A percentile compares a stretch with the other conserved stretches of the same genome.
phyloP scores from a whole-genome alignment of 2,888 invertebrate genomes.

The Sinodicranocentrus sp. region DNA sequence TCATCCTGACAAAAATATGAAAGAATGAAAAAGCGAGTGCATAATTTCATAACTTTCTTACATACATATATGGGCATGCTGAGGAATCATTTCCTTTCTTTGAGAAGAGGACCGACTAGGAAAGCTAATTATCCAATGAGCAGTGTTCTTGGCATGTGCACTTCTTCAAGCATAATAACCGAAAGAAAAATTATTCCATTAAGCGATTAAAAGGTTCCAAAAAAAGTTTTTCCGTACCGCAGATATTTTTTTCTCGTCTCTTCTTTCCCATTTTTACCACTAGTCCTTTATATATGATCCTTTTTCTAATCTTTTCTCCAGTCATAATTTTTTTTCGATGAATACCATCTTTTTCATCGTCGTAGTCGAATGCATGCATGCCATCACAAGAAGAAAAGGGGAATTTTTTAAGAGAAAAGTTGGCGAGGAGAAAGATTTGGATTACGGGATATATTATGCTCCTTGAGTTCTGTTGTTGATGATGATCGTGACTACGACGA shows the following conservation, averaged over 20 bases:
- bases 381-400: not conserved
- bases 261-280: slow-evolving; percentile 5
- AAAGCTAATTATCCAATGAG: slow-evolving; percentile 77
- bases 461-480: not conserved
- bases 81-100: too few species aligned
- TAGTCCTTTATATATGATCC: slow-evolving; percentile 12
- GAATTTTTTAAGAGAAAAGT: not conserved
- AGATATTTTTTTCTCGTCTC: not conserved
- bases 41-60: too few species aligned
- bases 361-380: slow-evolving; percentile 8
- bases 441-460: not conserved
- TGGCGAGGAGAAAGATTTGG: slow-evolving; percentile 11
- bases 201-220: slow-evolving; percentile 74
- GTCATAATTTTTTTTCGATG: slow-evolving; percentile 47
- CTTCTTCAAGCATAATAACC: slow-evolving; percentile 70
- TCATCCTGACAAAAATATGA: too few species aligned
- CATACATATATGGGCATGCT: not conserved
- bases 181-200: slow-evolving; percentile 77
- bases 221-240: slow-evolving; percentile 5
- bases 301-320: not conserved
- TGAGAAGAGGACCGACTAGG: slow-evolving; percentile 30
- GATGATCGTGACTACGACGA: slow-evolving; percentile 8
- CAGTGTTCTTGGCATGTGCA: slow-evolving; percentile 77
- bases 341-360: slow-evolving; percentile 49
- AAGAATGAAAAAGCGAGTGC: too few species aligned